phyloP scores from a whole-genome alignment of 2,113 vertebrate species.

The Cranoglanis bouderius region DNA sequence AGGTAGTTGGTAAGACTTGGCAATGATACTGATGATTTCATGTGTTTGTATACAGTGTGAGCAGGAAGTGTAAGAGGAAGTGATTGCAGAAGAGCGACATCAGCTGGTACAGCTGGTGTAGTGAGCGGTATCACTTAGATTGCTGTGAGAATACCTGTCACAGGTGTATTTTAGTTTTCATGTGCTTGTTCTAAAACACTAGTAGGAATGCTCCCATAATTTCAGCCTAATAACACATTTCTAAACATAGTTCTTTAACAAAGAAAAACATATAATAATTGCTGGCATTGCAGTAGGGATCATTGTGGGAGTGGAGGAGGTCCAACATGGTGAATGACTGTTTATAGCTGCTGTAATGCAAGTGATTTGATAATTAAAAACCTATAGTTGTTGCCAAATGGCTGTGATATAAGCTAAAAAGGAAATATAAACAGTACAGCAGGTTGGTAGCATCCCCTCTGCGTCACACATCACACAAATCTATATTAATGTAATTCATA shows the following conservation, averaged over 20 bases:
- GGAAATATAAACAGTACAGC: not conserved
- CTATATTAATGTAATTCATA: not conserved
- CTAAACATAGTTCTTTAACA: not conserved
- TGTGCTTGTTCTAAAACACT: not conserved
- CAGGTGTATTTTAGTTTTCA: not conserved
- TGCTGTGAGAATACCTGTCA: not conserved
- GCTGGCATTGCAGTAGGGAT: not conserved
- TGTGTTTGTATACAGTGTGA: not conserved
- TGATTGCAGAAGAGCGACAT: not conserved
- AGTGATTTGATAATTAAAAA: not conserved
- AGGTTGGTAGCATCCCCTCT: not conserved
- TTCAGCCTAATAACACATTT: not conserved
- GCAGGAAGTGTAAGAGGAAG: not conserved
- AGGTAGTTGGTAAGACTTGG: too few relatives aligned
- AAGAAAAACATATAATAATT: not conserved
- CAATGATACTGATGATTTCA: not conserved
- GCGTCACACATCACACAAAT: not conserved
- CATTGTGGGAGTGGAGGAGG: not conserved
- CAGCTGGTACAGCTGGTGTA: not conserved
- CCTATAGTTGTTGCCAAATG: not conserved
- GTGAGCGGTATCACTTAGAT: not conserved
- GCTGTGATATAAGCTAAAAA: not conserved
- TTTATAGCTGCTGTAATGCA: not conserved
- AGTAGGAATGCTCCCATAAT: not conserved
- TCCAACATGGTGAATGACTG: not conserved